Percentiles rank a stretch among this genome's conserved stretches.
These are phyloP conservation scores for Hylaea fasciaria DNA, from an alignment of 2,888 invertebrate species.

Conservation along the genomic window DNA sequence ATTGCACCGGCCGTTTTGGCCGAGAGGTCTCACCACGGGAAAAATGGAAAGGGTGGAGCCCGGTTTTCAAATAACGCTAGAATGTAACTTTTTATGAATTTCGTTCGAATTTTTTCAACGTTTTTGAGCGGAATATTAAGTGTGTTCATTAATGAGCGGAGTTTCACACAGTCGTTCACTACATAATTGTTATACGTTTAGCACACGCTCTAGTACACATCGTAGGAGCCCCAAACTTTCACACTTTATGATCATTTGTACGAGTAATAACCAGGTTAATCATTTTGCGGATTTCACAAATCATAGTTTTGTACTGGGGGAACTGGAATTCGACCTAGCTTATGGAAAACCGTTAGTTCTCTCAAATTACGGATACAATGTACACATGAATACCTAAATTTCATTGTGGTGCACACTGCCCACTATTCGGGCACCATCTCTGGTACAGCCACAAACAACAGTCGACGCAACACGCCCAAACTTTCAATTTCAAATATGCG, in stretches of 20 bases:
- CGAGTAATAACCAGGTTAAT: conserved; percentile 29
- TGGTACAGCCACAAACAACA: too few species aligned
- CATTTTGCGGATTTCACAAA: conserved; percentile 29
- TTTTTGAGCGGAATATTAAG: background rate
- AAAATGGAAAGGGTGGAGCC: conserved; percentile 34
- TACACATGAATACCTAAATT: background rate
- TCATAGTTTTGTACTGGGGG: conserved; percentile 19
- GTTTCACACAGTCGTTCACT: conserved; percentile 28
- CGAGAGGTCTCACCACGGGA: conserved; percentile 49
- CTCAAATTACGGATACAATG: background rate
- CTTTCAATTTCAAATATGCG: too few species aligned
- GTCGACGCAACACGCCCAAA: too few species aligned
- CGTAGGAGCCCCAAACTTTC: conserved; percentile 64
- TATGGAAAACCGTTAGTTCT: conserved; percentile 5
- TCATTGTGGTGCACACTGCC: too few species aligned
- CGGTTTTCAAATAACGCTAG: background rate
- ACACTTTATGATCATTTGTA: conserved; percentile 58
- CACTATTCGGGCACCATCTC: too few species aligned
- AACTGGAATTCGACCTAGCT: conserved; percentile 22
- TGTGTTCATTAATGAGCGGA: conserved; percentile 18
- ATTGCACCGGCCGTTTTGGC: conserved; percentile 64
- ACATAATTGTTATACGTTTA: conserved; percentile 43
- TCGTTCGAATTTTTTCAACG: background rate
- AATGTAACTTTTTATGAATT: conserved; percentile 4
- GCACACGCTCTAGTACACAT: conserved; percentile 70